phyloP scores from a whole-genome alignment of 2,797 vertebrate species.

The Coracias cyanogaster region DNA sequence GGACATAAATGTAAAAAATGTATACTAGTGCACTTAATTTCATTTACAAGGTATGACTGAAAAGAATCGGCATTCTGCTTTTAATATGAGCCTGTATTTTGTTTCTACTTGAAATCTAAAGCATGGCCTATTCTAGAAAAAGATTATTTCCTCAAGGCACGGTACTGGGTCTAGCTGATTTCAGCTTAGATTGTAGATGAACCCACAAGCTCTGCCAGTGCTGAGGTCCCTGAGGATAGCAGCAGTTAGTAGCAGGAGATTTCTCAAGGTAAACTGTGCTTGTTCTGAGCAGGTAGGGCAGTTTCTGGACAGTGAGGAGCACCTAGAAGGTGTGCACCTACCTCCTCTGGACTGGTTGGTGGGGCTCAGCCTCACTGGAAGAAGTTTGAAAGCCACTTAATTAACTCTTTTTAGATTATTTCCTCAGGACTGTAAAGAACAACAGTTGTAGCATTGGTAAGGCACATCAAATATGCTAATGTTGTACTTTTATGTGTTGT shows the following conservation, averaged over 20 bases:
- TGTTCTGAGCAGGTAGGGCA: not conserved
- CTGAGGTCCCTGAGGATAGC: not conserved
- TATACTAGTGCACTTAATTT: not conserved
- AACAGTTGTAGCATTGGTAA: not conserved
- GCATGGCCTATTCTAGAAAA: not conserved
- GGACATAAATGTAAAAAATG: not conserved
- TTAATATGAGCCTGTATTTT: not conserved
- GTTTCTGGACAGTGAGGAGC: not conserved
- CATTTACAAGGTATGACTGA: not conserved
- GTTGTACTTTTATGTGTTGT: not conserved
- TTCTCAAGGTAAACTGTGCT: not conserved
- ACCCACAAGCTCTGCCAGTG: not conserved
- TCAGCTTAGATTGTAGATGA: fast-evolving
- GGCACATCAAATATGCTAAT: not conserved
- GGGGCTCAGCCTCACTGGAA: not conserved
- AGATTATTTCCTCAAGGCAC: not conserved
- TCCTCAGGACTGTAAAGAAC: not conserved
- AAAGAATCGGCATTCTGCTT: not conserved
- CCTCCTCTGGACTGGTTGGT: too few species aligned
- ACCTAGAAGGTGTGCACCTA: not conserved
- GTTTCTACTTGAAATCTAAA: not conserved
- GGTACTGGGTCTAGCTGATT: not conserved
- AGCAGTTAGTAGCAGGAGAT: not conserved
- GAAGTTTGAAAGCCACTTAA: not conserved
- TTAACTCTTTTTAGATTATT: not conserved